Conservation (phyloP, 1,140 invertebrate genomes). For the Brevipalpus yothersi region DNA sequence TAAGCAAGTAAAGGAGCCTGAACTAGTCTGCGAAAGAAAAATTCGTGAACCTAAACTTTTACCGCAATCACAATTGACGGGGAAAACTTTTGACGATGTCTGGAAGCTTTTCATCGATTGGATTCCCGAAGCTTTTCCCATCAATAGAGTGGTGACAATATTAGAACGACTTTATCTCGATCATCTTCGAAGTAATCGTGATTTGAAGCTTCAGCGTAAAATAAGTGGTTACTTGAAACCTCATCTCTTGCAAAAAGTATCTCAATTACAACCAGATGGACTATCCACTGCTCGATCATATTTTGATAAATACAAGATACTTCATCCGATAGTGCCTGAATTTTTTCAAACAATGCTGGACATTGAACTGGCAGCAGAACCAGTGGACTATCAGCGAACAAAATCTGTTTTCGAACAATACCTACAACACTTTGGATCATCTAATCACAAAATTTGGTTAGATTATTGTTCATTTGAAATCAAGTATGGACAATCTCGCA, state of each 20-base stretch:
- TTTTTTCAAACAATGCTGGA: constrained; percentile 5
- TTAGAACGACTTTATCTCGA: neutral
- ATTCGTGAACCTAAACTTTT: neutral
- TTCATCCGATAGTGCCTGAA: neutral
- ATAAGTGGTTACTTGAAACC: constrained; percentile 4
- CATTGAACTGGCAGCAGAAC: neutral
- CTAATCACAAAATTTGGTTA: constrained; percentile 3
- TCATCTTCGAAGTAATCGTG: neutral
- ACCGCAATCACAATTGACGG: neutral
- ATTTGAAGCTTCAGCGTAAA: neutral
- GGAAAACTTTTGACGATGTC: neutral
- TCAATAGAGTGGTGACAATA: neutral
- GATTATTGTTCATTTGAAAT: constrained; percentile 3
- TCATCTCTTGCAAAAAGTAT: neutral
- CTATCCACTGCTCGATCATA: neutral
- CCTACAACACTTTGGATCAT: constrained; percentile 1
- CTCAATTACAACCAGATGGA: neutral
- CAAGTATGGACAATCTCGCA: neutral
- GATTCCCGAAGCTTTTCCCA: neutral
- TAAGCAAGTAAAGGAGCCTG: neutral
- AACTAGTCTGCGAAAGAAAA: neutral
- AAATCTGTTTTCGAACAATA: neutral
- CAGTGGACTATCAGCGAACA: neutral
- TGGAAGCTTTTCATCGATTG: constrained; percentile 7
- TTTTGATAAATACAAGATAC: constrained; percentile 7